Conservation (phyloP, 2,113 vertebrate species). For the Pluvialis apricaria region DNA sequence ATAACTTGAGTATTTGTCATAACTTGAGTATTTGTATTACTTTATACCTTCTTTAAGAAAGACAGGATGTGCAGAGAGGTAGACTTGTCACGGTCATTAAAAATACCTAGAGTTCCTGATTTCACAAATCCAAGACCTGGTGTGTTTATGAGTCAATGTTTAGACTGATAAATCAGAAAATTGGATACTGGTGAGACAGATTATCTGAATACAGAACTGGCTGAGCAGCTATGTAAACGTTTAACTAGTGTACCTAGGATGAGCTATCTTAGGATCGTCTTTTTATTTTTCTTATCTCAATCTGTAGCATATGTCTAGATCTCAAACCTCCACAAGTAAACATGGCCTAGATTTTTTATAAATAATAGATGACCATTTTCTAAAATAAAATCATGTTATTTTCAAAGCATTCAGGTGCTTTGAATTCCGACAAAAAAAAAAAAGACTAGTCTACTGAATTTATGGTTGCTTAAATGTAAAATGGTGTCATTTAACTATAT, state of each 20-base stretch:
- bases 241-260: not conserved
- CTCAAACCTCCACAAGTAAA: not conserved
- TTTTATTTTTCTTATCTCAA: not conserved
- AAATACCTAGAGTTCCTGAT: not conserved
- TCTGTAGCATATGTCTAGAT: not conserved
- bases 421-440: not conserved
- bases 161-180: not conserved
- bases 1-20: not conserved
- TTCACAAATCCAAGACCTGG: not conserved
- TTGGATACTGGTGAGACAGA: not conserved
- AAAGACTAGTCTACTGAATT: not conserved
- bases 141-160: not conserved
- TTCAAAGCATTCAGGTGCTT: not conserved
- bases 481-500: not conserved
- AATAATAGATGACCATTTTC: constrained; percentile 35
- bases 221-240: not conserved
- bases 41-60: not conserved
- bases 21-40: not conserved
- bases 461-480: not conserved
- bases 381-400: constrained; percentile 13
- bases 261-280: not conserved
- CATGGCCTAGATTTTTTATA: constrained; percentile 16
- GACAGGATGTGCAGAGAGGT: not conserved
- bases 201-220: not conserved
- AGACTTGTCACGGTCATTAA: not conserved